These are phyloP conservation scores for Gadopsis marmoratus DNA, from an alignment of 2,797 vertebrate species.

Conservation along the genomic window DNA sequence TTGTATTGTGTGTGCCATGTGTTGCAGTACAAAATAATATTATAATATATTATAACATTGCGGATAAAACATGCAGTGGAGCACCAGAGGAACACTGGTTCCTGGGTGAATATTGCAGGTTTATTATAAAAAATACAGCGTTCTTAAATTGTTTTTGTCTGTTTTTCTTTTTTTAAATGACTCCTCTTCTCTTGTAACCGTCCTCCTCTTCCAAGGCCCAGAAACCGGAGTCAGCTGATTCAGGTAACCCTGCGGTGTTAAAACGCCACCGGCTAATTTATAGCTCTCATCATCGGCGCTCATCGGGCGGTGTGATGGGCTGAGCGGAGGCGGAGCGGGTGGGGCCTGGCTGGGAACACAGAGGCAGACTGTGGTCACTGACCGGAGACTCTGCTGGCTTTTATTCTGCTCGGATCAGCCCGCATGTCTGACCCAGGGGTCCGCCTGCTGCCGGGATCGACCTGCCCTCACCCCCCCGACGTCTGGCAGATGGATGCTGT, in stretches of 20 bases:
- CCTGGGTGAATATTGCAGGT: too few species aligned
- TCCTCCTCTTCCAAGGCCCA: not conserved
- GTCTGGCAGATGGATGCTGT: conserved; percentile 54
- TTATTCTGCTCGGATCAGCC: conserved; percentile 67
- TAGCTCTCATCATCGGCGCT: conserved; percentile 59
- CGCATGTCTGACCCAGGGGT: conserved; percentile 79
- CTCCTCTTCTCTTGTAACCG: not conserved
- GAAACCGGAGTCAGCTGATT: conserved; percentile 37
- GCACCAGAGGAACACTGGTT: too few species aligned
- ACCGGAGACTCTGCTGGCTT: conserved; percentile 75
- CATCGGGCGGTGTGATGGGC: conserved; percentile 60
- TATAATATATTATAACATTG: not conserved
- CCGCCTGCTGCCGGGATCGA: conserved; percentile 63
- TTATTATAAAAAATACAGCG: too few species aligned
- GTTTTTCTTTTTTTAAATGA: too few species aligned
- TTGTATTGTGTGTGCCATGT: too few species aligned
- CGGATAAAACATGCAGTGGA: not conserved
- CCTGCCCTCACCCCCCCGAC: conserved; percentile 40
- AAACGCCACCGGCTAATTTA: conserved; percentile 55
- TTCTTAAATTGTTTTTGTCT: too few species aligned
- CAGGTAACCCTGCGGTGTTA: conserved; percentile 33
- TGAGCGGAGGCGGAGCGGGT: conserved; percentile 77
- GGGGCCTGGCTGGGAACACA: conserved; percentile 77
- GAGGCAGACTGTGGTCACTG: conserved; percentile 75
- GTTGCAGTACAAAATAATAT: not conserved